phyloP scores from a whole-genome alignment of 2,797 vertebrate genomes.

The Pelodytes ibericus region DNA sequence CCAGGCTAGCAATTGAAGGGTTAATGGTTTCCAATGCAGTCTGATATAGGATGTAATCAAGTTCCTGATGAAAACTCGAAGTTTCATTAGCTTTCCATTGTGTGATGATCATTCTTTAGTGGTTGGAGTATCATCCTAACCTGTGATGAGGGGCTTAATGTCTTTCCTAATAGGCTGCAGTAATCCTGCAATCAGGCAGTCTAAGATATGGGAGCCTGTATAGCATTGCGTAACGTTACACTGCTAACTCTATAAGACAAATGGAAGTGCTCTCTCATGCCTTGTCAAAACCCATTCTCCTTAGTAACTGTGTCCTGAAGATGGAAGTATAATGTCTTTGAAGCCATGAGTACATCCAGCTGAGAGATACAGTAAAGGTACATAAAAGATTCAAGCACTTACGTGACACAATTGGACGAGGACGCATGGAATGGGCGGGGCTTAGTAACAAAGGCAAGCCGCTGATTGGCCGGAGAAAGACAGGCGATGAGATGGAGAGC shows the following conservation, averaged over 20 bases:
- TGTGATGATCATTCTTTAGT: slow-evolving; percentile 36
- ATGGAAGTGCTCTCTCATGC: background rate
- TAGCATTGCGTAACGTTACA: slow-evolving; percentile 1
- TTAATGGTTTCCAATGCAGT: background rate
- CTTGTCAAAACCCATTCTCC: background rate
- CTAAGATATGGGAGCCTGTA: slow-evolving; percentile 13
- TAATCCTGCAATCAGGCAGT: slow-evolving; percentile 25
- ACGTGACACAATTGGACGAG: slow-evolving; percentile 56
- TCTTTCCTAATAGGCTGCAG: slow-evolving; percentile 20
- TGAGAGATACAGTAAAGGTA: slow-evolving; percentile 43
- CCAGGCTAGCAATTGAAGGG: background rate
- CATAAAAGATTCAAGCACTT: slow-evolving; percentile 55
- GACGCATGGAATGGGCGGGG: slow-evolving; percentile 55
- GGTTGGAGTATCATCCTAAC: slow-evolving; percentile 22
- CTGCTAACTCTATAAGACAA: slow-evolving; percentile 11
- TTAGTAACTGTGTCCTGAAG: slow-evolving; percentile 2
- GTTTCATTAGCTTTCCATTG: slow-evolving; percentile 42
- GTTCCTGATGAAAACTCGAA: background rate
- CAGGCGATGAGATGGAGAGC: slow-evolving; percentile 55
- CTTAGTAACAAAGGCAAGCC: slow-evolving; percentile 57
- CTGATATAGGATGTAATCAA: slow-evolving; percentile 18
- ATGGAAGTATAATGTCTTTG: slow-evolving; percentile 35
- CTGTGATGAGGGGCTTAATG: slow-evolving; percentile 7
- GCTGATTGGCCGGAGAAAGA: slow-evolving; percentile 51
- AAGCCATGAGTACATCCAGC: slow-evolving; percentile 47